Base-by-base conservation (phyloP, 1,140 invertebrate genomes). In the Adelges cooleyi region DNA sequence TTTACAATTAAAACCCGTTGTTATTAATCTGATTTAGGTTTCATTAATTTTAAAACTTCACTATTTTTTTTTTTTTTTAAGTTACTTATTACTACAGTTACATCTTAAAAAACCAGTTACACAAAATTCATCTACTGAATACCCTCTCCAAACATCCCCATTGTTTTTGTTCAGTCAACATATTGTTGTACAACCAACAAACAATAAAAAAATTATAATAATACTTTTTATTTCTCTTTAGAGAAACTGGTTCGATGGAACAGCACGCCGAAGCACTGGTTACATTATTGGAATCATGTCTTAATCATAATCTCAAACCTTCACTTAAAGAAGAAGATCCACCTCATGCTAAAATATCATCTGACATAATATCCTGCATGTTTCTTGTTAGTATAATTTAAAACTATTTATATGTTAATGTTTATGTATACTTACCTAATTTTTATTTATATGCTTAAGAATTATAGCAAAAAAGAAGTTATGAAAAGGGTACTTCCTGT, bases 291-390 rank as follows among this genome's bases (percentile, higher is more conserved):
- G 87, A 92, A 77, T 86, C 88, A 17, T 95, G 91, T 73, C 77
- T 95, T 36, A 84, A 87, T 72, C 89, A 94, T 77, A 89, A 91
- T 74, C 79, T 95, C 66, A 86, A 89, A 74, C 87, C 89, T 1
- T 80, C 84, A n/a, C 75, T 79, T 46, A 76, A 80, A 48, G 87
- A 90, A 77, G 86, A 89, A 72, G 91, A 95, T 77, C 90, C 92
- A 11, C 91, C 92, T 6, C 92, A 95, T 82, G 90, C 91, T 18
- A 95, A 95, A 79, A 95, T 96, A 71, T 90, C 90, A 8, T 89
- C 89, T 49, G 93, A 95, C 79, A 83, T 95, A 52, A 87, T 95
- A 70, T 92, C 90, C 53, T 93, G 90, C 77, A 86, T 96, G 74
- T 95, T 96, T 77, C 78, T 93, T 78, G 91, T 95, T 78, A 80